Percentiles rank a stretch among this genome's conserved stretches.
Evolutionary conservation across 2,113 vertebrate genomes (phyloP).

Genomic region (Myotis yumanensis): DNA sequence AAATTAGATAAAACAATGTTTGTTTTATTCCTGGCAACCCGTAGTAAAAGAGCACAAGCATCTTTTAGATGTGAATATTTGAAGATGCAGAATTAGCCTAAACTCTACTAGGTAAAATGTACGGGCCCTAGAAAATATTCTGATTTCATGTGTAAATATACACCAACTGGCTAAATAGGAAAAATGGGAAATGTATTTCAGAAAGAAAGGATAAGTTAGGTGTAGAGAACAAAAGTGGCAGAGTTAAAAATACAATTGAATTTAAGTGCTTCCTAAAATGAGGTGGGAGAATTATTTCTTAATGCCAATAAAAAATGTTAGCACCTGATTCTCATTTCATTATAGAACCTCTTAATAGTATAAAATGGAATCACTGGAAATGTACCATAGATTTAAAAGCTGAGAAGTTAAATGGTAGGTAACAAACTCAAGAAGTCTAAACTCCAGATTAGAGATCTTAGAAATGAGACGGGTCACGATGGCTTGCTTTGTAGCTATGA

Average conservation of each 20-base stretch:
- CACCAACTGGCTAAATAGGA: background rate
- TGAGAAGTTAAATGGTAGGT: background rate
- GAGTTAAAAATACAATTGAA: background rate
- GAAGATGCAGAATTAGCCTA: background rate
- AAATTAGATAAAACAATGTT: conserved; percentile 9
- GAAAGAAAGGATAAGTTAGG: background rate
- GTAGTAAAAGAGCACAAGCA: background rate
- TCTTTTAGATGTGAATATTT: background rate
- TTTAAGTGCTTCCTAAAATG: conserved; percentile 9
- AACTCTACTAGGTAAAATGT: background rate
- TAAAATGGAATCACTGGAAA: background rate
- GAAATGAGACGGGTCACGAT: background rate
- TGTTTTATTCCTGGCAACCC: conserved; percentile 38
- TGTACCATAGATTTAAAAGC: background rate
- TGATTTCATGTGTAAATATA: background rate
- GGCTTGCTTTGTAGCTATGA: background rate
- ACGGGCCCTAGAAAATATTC: background rate
- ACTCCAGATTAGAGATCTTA: background rate
- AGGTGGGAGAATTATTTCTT: background rate
- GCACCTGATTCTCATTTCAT: background rate
- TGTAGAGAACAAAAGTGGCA: background rate
- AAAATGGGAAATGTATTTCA: background rate
- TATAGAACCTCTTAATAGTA: background rate
- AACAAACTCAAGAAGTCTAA: background rate
- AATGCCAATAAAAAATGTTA: background rate